A percentile compares a stretch with the other conserved stretches of the same genome.
phyloP scores from a whole-genome alignment of 1,140 invertebrate genomes.

The Caenorhabditis latens region DNA sequence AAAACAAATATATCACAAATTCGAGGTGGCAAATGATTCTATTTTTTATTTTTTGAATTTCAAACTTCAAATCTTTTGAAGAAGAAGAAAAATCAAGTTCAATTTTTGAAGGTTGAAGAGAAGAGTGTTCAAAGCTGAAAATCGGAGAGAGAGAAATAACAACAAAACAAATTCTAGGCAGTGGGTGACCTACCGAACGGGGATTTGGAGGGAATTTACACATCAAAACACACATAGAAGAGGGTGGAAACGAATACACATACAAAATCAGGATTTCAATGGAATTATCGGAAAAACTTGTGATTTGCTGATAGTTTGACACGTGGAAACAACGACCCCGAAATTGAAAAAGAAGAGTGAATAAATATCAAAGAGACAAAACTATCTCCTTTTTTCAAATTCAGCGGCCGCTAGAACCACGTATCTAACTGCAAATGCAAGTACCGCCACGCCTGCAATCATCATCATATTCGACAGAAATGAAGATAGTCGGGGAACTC shows the following conservation, averaged over 20 bases:
- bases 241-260: neutral
- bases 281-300: neutral
- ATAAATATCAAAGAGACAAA: neutral
- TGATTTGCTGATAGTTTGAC: neutral
- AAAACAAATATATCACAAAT: no score
- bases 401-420: constrained; percentile 69
- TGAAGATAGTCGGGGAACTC: constrained; percentile 68
- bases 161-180: no score
- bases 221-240: neutral
- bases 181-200: no score
- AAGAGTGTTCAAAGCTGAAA: neutral
- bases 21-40: no score
- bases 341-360: no score
- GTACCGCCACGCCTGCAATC: constrained; percentile 73
- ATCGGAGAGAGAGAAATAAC: neutral
- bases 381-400: constrained; percentile 51
- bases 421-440: constrained; percentile 76
- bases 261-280: neutral
- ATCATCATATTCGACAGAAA: constrained; percentile 74
- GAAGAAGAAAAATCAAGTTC: neutral
- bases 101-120: neutral
- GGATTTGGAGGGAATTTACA: neutral
- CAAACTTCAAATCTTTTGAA: neutral
- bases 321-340: neutral
- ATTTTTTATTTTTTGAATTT: neutral